Conservation (phyloP, 1,140 invertebrate species). For the Drosophila pseudoobscura region DNA sequence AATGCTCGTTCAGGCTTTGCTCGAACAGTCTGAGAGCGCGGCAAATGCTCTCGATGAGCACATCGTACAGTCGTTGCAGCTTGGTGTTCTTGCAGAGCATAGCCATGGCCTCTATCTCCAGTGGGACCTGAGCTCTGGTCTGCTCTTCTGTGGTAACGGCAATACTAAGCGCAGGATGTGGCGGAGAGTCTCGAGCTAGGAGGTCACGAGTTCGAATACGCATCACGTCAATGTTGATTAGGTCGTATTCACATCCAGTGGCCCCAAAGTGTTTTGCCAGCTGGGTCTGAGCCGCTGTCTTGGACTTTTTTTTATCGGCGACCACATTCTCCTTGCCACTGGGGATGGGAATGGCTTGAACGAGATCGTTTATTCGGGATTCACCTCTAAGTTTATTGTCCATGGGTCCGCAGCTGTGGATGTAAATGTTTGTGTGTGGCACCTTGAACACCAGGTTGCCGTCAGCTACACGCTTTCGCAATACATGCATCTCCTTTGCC, state of each 20-base stretch:
- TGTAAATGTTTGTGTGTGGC: slow-evolving; percentile 63
- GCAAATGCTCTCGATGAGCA: slow-evolving; percentile 89
- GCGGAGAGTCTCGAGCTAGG: slow-evolving; percentile 32
- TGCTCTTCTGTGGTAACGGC: slow-evolving; percentile 62
- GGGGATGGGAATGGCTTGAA: slow-evolving; percentile 51
- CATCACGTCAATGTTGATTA: slow-evolving; percentile 71
- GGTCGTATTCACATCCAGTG: slow-evolving; percentile 68
- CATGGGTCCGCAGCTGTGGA: slow-evolving; percentile 65
- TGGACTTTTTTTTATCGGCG: slow-evolving; percentile 50
- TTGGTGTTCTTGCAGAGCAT: slow-evolving; percentile 87
- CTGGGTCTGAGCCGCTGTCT: slow-evolving; percentile 10
- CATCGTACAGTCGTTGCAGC: slow-evolving; percentile 87
- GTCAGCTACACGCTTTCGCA: slow-evolving; percentile 85
- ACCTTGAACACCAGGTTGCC: slow-evolving; percentile 77
- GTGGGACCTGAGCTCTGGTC: slow-evolving; percentile 84
- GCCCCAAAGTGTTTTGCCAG: slow-evolving; percentile 47
- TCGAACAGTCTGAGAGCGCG: slow-evolving; percentile 87
- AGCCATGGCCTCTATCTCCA: slow-evolving; percentile 88
- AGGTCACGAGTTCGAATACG: slow-evolving; percentile 64
- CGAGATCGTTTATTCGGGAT: slow-evolving; percentile 59
- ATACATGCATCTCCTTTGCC: slow-evolving; percentile 84
- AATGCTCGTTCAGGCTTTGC: slow-evolving; percentile 84
- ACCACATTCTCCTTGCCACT: slow-evolving; percentile 12
- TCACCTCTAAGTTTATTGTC: slow-evolving; percentile 54
- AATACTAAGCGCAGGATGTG: slow-evolving; percentile 59